These are phyloP conservation scores for Rambutsinella grinnellia DNA, from an alignment of 2,888 invertebrate genomes.

Conservation along the genomic window DNA sequence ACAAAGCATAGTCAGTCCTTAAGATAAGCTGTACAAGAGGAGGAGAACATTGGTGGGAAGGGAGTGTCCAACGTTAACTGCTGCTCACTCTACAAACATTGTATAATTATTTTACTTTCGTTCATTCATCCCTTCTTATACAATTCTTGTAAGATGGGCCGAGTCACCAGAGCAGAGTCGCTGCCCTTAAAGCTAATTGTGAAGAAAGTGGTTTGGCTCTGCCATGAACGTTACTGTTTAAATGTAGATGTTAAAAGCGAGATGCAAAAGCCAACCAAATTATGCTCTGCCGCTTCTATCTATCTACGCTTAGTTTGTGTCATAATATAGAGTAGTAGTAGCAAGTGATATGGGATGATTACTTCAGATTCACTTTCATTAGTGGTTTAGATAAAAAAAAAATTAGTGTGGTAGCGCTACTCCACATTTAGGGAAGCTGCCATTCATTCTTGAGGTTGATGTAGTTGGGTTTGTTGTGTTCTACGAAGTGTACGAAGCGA, in stretches of 20 bases:
- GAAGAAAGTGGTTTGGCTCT: constrained; percentile 7
- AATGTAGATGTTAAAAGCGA: background rate
- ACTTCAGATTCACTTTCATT: constrained; percentile 55
- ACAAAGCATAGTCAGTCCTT: background rate
- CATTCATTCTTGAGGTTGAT: background rate
- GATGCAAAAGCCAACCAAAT: background rate
- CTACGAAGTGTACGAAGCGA: too few species aligned
- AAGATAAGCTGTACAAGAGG: constrained; percentile 10
- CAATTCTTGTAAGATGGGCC: constrained; percentile 33
- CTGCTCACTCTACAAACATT: background rate
- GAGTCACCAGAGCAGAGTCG: constrained; percentile 42
- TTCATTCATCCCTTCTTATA: constrained; percentile 49
- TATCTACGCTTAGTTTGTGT: background rate
- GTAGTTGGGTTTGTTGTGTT: too few species aligned
- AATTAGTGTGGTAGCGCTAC: constrained; percentile 39
- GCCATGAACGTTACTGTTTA: too few species aligned
- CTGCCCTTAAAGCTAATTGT: constrained; percentile 43
- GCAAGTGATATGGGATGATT: background rate
- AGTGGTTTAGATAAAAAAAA: constrained; percentile 40
- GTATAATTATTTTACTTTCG: constrained; percentile 47
- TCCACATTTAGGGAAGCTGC: constrained; percentile 3
- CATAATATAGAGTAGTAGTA: constrained; percentile 19
- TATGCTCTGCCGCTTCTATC: background rate
- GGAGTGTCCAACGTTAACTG: constrained; percentile 32
- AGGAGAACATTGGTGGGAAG: constrained; percentile 39